Evolutionary conservation across 2,797 vertebrate genomes (phyloP).

Genomic region (Platalea minor): DNA sequence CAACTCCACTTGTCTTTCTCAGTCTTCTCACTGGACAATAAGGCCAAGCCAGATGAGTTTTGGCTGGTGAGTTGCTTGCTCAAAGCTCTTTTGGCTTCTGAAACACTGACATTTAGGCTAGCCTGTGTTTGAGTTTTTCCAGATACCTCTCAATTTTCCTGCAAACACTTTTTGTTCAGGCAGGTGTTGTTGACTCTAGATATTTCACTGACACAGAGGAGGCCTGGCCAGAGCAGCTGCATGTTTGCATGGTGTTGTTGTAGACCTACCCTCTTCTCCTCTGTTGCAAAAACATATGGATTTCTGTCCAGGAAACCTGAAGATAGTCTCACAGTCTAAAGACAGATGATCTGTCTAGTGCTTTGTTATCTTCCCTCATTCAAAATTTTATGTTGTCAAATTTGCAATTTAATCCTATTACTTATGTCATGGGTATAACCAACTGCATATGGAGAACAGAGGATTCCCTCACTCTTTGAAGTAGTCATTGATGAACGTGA

Average conservation of each 20-base stretch:
- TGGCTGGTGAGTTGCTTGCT: not conserved
- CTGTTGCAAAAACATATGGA: accelerated
- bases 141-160: not conserved
- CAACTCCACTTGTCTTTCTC: not conserved
- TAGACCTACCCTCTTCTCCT: not conserved
- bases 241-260: not conserved
- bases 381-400: not conserved
- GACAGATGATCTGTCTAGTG: not conserved
- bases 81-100: not conserved
- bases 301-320: not conserved
- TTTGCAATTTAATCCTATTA: not conserved
- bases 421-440: not conserved
- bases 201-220: not conserved
- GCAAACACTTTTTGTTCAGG: not conserved
- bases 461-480: not conserved
- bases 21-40: not conserved
- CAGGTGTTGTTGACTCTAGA: not conserved
- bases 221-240: not conserved
- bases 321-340: not conserved
- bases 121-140: not conserved
- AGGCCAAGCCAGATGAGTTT: not conserved
- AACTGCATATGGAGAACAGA: not conserved
- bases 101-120: not conserved
- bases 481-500: not conserved
- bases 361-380: not conserved